phyloP scores from a whole-genome alignment of 2,888 invertebrate genomes.

The Tiliacea aurago region DNA sequence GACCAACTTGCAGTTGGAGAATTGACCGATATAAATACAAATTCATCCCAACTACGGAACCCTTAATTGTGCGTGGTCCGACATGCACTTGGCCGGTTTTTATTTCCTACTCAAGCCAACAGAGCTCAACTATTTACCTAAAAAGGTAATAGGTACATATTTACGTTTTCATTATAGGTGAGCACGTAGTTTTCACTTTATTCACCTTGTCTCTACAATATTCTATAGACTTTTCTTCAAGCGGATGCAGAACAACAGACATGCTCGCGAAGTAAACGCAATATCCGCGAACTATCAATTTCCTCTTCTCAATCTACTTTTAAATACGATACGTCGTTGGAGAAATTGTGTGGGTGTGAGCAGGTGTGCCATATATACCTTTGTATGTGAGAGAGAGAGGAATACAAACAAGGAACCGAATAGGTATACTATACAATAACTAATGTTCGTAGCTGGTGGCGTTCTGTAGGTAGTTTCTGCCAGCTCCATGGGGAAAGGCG shows the following conservation, averaged over 20 bases:
- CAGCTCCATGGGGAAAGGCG: not conserved
- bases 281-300: conserved; percentile 54
- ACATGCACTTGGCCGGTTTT: no score
- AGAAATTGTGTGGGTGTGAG: conserved; percentile 13
- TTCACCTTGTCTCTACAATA: not conserved
- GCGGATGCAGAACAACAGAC: conserved; percentile 41
- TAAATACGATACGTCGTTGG: conserved; percentile 22
- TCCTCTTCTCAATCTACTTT: conserved; percentile 41
- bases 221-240: not conserved
- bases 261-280: conserved; percentile 27
- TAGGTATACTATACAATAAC: no score
- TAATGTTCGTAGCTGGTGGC: not conserved
- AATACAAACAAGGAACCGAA: not conserved
- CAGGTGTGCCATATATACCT: not conserved
- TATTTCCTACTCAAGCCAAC: no score
- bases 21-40: no score
- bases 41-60: no score
- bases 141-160: no score
- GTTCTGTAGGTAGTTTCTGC: not conserved
- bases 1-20: no score
- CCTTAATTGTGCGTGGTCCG: no score
- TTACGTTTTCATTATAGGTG: not conserved
- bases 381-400: not conserved
- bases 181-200: not conserved
- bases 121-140: no score